Evolutionary conservation across 2,113 vertebrate species (phyloP).

Genomic region (Archilochus colubris): DNA sequence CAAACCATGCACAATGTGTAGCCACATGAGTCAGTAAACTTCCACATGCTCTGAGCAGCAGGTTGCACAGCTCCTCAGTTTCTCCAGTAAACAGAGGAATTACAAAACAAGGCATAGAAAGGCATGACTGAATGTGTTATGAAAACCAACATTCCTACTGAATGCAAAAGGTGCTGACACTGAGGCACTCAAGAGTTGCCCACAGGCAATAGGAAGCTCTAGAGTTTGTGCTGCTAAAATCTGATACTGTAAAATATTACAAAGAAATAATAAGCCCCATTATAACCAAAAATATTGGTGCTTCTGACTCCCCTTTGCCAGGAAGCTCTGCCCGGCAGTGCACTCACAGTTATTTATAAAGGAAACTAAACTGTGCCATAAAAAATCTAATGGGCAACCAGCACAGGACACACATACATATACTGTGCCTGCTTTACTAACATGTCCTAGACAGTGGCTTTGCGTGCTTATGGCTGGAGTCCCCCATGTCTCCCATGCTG

Average conservation of each 20-base stretch:
- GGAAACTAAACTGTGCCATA: background rate
- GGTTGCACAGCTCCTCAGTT: background rate
- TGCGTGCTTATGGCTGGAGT: slow-evolving; percentile 47
- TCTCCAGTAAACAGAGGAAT: background rate
- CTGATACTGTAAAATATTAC: background rate
- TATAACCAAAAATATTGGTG: background rate
- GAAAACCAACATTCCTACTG: background rate
- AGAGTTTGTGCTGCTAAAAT: background rate
- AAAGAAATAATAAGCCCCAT: background rate
- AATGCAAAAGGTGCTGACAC: background rate
- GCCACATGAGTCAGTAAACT: background rate
- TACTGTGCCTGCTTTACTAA: slow-evolving; percentile 57
- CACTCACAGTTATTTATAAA: background rate
- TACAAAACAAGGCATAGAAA: background rate
- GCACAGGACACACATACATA: background rate
- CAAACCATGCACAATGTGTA: background rate
- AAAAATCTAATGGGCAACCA: background rate
- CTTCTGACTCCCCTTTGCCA: background rate
- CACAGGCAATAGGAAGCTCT: background rate
- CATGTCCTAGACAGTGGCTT: background rate
- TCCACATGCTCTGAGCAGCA: background rate
- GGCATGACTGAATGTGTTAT: background rate
- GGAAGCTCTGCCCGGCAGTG: background rate
- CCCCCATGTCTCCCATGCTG: background rate
- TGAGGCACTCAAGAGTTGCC: background rate